Evolutionary conservation across 2,113 vertebrate genomes (phyloP).

Genomic region (Eidolon helvum): DNA sequence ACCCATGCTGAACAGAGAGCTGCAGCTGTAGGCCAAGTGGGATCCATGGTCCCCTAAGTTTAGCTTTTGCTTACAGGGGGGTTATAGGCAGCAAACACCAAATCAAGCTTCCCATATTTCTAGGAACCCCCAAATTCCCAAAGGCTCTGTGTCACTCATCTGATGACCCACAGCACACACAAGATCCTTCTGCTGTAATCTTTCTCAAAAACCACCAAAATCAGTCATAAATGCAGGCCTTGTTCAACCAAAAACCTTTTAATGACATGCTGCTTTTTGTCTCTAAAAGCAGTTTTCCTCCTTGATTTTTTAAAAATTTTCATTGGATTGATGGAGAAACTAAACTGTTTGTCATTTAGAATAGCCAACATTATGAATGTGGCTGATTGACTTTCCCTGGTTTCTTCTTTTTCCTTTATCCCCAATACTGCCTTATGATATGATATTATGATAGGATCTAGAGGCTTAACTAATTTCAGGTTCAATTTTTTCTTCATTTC

Average conservation of each 20-base stretch:
- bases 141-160: background rate
- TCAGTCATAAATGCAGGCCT: background rate
- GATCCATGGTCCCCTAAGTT: background rate
- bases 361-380: background rate
- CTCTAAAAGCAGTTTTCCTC: background rate
- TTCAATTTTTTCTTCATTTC: background rate
- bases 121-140: background rate
- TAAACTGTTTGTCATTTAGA: background rate
- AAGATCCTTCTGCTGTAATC: background rate
- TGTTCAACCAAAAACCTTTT: background rate
- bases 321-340: background rate
- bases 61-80: background rate
- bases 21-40: background rate
- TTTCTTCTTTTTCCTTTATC: background rate
- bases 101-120: background rate
- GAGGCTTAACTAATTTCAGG: background rate
- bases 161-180: background rate
- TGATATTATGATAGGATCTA: background rate
- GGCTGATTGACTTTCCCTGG: background rate
- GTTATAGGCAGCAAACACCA: background rate
- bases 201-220: background rate
- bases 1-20: background rate
- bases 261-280: background rate
- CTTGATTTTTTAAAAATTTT: background rate
- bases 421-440: background rate